Conservation (phyloP, 2,888 invertebrate species). For the Oscheius sp. region DNA sequence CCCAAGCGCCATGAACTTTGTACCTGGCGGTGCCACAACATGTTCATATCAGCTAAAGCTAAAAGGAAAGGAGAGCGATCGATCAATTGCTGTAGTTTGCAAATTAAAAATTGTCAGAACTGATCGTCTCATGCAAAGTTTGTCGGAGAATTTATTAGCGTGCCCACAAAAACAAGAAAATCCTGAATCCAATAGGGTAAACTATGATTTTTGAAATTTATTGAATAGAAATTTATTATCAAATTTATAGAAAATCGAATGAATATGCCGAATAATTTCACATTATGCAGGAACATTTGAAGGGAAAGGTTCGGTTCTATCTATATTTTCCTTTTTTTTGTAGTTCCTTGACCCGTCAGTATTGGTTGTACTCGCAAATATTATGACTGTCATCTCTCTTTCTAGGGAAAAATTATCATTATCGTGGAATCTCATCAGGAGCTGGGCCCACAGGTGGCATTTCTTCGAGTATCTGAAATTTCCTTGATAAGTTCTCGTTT, state of each 20-base stretch:
- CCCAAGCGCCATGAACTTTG: no score
- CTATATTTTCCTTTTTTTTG: neutral
- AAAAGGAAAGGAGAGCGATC: no score
- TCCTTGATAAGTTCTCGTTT: neutral
- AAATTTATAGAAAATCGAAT: neutral
- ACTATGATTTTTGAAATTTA: no score
- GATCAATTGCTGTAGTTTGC: no score
- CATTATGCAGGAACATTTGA: slow-evolving; percentile 17
- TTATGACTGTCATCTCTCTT: slow-evolving; percentile 32
- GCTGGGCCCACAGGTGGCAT: slow-evolving; percentile 48
- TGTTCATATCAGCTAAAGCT: no score
- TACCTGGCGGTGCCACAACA: no score
- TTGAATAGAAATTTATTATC: no score
- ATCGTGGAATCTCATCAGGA: slow-evolving; percentile 43
- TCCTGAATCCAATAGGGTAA: no score
- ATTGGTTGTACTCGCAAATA: slow-evolving; percentile 25
- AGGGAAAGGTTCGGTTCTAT: neutral
- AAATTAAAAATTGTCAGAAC: no score
- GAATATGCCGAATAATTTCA: slow-evolving; percentile 20
- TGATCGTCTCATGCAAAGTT: no score
- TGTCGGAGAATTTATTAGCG: no score
- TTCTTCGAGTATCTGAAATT: slow-evolving; percentile 52
- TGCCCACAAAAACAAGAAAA: no score
- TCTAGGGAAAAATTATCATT: neutral
- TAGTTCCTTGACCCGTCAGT: slow-evolving; percentile 12